Conservation (phyloP, 2,113 vertebrate species). For the Acanthisitta chloris region DNA sequence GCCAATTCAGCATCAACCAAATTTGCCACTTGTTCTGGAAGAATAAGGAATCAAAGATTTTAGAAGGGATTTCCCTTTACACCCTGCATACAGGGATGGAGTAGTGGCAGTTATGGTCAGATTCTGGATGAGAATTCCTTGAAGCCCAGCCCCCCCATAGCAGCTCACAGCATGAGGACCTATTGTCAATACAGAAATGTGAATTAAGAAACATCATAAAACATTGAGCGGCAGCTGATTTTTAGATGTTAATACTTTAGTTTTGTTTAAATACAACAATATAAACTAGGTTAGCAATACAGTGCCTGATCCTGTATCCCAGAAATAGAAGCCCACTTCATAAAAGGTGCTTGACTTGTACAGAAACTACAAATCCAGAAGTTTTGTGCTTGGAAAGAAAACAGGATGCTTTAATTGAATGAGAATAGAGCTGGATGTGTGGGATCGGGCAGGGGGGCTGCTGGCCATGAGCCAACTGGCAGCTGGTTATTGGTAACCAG, state of each 20-base stretch:
- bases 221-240: neutral
- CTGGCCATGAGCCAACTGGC: neutral
- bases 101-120: neutral
- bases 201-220: neutral
- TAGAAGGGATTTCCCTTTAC: neutral
- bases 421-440: neutral
- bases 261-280: slow-evolving; percentile 31
- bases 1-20: neutral
- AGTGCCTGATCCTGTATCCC: slow-evolving; percentile 17
- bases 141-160: neutral
- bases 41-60: neutral
- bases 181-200: neutral
- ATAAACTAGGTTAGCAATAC: slow-evolving; percentile 20
- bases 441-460: neutral
- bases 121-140: neutral
- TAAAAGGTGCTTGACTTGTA: neutral
- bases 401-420: neutral
- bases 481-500: neutral
- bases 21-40: neutral
- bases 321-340: neutral
- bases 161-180: neutral
- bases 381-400: neutral
- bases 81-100: neutral
- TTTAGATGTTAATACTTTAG: slow-evolving; percentile 61
- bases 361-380: neutral